Conservation (phyloP, 2,797 vertebrate species). For the Pagetopsis macropterus region DNA sequence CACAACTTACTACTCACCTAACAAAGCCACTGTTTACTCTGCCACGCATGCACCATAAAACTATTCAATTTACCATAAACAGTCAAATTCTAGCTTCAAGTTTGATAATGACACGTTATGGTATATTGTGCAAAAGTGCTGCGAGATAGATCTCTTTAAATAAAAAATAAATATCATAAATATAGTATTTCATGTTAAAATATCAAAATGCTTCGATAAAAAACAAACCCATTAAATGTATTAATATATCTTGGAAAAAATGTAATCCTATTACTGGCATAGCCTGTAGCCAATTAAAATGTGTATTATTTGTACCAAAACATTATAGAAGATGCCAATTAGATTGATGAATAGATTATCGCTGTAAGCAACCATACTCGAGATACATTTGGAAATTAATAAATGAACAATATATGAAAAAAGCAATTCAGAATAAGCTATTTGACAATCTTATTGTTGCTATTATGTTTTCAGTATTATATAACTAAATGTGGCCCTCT, state of each 20-base stretch:
- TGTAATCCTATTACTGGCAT: not conserved
- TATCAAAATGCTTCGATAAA: not conserved
- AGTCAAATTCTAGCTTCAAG: not conserved
- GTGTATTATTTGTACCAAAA: not conserved
- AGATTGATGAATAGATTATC: not conserved
- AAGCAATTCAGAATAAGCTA: not conserved
- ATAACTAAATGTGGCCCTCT: not conserved
- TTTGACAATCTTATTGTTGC: not conserved
- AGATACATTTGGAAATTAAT: conserved; percentile 2
- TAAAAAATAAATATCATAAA: not conserved
- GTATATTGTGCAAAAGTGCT: conserved; percentile 6
- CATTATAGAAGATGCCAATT: not conserved
- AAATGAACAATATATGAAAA: not conserved
- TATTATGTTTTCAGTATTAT: not conserved
- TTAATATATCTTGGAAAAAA: not conserved
- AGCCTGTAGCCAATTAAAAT: not conserved
- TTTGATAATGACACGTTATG: conserved; percentile 26
- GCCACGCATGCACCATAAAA: conserved; percentile 23
- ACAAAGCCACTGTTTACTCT: conserved; percentile 40
- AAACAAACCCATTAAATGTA: not conserved
- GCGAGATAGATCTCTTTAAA: conserved; percentile 13
- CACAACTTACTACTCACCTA: conserved; percentile 35
- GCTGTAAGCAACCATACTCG: too few species aligned
- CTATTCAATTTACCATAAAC: conserved; percentile 15
- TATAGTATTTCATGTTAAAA: conserved; percentile 4